phyloP scores from a whole-genome alignment of 2,797 vertebrate genomes.

The Delichon dasypus region DNA sequence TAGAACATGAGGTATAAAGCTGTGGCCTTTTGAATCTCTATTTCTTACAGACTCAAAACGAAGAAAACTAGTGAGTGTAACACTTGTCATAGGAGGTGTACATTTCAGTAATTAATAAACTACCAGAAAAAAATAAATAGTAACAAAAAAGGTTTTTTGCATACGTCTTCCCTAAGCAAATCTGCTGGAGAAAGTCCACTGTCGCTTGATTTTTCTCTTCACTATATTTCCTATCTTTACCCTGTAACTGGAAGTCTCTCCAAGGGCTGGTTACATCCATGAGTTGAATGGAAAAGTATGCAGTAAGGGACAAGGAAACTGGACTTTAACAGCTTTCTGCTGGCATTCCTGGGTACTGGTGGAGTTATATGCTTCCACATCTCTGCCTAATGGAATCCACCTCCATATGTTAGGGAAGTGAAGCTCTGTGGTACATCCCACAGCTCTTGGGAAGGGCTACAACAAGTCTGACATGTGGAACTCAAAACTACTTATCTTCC shows the following conservation, averaged over 20 bases:
- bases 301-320: neutral
- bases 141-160: neutral
- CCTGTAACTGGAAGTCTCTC: neutral
- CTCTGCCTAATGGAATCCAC: neutral
- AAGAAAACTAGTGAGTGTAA: neutral
- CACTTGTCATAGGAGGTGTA: neutral
- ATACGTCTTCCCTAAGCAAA: neutral
- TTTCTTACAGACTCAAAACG: neutral
- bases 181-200: neutral
- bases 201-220: neutral
- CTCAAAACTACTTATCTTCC: neutral
- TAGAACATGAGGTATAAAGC: neutral
- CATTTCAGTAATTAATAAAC: neutral
- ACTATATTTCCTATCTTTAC: neutral
- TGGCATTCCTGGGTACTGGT: neutral
- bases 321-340: neutral
- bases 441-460: neutral
- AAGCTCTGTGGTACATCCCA: neutral
- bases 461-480: neutral
- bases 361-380: neutral
- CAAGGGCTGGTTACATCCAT: neutral
- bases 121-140: neutral
- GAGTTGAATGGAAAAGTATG: neutral
- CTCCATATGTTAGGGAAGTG: neutral
- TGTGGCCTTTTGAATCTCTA: neutral